phyloP scores from a whole-genome alignment of 1,140 invertebrate species.

The Pseudomyrmex gracilis region DNA sequence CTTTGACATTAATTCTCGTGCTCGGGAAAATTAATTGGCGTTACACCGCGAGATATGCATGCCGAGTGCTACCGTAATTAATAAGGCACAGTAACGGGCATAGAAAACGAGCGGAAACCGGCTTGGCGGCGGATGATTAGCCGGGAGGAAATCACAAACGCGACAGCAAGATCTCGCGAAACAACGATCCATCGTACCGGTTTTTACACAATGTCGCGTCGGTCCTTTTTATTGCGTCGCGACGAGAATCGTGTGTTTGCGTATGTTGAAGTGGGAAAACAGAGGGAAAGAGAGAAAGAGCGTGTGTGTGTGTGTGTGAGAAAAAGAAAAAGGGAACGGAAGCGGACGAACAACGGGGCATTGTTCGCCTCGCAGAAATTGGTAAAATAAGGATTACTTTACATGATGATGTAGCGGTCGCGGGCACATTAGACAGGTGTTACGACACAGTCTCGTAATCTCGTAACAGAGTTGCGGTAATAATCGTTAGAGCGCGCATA shows the following conservation, averaged over 20 bases:
- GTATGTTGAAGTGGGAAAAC: neutral
- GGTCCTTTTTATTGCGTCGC: constrained; percentile 43
- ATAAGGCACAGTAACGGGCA: constrained; percentile 56
- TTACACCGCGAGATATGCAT: constrained; percentile 56
- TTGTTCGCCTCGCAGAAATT: constrained; percentile 51
- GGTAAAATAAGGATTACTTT: constrained; percentile 50
- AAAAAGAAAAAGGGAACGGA: neutral
- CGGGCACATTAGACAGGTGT: constrained; percentile 53
- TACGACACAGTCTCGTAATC: constrained; percentile 50
- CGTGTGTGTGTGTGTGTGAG: too few relatives aligned
- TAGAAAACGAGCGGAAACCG: constrained; percentile 52
- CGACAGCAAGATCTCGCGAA: constrained; percentile 46
- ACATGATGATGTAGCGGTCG: constrained; percentile 43
- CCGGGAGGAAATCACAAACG: constrained; percentile 40
- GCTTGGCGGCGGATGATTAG: constrained; percentile 55
- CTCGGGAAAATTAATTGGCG: constrained; percentile 56
- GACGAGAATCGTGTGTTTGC: neutral
- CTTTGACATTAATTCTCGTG: constrained; percentile 61
- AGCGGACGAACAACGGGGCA: constrained; percentile 25
- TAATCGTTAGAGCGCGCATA: constrained; percentile 60
- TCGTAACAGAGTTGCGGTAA: constrained; percentile 41
- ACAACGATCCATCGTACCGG: constrained; percentile 43
- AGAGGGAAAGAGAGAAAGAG: neutral
- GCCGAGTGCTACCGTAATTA: constrained; percentile 59
- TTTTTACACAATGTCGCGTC: constrained; percentile 20